phyloP scores from a whole-genome alignment of 2,888 invertebrate genomes.

The Pseudoips prasinana region DNA sequence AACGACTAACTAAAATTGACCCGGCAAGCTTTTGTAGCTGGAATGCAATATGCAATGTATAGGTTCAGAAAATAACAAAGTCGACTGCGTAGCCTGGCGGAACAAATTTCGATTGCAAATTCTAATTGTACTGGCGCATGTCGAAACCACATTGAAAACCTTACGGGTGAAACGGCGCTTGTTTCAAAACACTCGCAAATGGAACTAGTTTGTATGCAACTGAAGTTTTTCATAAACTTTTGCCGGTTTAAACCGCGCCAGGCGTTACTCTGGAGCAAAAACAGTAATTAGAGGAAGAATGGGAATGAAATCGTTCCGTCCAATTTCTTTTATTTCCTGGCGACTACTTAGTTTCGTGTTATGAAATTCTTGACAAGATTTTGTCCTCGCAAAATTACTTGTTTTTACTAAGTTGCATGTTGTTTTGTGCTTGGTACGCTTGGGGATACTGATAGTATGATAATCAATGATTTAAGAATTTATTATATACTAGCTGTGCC shows the following conservation, averaged over 20 bases:
- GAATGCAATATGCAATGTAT: slow-evolving; percentile 8
- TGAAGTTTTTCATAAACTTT: slow-evolving; percentile 67
- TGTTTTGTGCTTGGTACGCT: too few relatives aligned
- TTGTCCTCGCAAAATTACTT: slow-evolving; percentile 8
- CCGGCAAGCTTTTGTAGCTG: slow-evolving; percentile 4
- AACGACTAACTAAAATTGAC: slow-evolving; percentile 2
- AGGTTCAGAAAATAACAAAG: slow-evolving; percentile 20
- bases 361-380: slow-evolving; percentile 52
- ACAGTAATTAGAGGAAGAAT: slow-evolving; percentile 65
- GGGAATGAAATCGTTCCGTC: slow-evolving; percentile 53
- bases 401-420: too few relatives aligned
- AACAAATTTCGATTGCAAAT: slow-evolving; percentile 44
- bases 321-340: slow-evolving; percentile 44
- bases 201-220: slow-evolving; percentile 63
- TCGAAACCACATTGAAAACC: slow-evolving; percentile 37
- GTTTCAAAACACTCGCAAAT: slow-evolving; percentile 53
- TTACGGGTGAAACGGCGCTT: slow-evolving; percentile 35
- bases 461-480: too few relatives aligned
- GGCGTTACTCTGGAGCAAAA: slow-evolving; percentile 51
- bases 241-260: slow-evolving; percentile 47
- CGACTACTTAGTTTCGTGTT: slow-evolving; percentile 47
- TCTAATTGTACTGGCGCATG: slow-evolving; percentile 44
- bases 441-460: too few relatives aligned
- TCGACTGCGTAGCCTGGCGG: slow-evolving; percentile 11
- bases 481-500: too few relatives aligned